Conservation (phyloP, 2,888 invertebrate genomes). For the Amaurobius ferox region DNA sequence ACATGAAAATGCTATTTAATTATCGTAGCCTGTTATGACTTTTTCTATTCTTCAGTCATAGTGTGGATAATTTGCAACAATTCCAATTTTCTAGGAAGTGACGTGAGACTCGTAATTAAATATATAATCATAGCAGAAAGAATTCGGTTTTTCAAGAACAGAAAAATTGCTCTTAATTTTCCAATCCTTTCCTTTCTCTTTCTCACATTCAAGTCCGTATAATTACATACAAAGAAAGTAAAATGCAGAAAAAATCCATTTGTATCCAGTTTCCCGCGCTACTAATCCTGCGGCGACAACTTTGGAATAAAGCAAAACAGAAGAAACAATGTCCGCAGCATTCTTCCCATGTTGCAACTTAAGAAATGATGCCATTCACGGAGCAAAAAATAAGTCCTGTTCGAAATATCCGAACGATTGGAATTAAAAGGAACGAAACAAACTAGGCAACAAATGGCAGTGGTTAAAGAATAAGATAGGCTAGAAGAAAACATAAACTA, state of each 20-base stretch:
- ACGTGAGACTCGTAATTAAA: no score
- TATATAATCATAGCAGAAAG: no score
- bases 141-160: no score
- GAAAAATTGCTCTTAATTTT: no score
- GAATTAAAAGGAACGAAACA: conserved; percentile 57
- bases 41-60: no score
- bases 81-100: no score
- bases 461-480: conserved; percentile 36
- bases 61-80: no score
- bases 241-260: neutral
- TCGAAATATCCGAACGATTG: conserved; percentile 26
- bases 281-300: neutral
- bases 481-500: conserved; percentile 54
- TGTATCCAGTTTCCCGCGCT: neutral
- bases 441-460: conserved; percentile 49
- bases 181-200: no score
- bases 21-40: no score
- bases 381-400: neutral
- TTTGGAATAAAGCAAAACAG: neutral
- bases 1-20: no score
- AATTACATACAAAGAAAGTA: neutral
- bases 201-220: neutral
- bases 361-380: neutral
- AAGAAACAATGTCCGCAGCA: neutral
- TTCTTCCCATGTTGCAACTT: neutral